Base-by-base conservation (phyloP, 2,113 vertebrate species). In the Herpetotheres cachinnans region DNA sequence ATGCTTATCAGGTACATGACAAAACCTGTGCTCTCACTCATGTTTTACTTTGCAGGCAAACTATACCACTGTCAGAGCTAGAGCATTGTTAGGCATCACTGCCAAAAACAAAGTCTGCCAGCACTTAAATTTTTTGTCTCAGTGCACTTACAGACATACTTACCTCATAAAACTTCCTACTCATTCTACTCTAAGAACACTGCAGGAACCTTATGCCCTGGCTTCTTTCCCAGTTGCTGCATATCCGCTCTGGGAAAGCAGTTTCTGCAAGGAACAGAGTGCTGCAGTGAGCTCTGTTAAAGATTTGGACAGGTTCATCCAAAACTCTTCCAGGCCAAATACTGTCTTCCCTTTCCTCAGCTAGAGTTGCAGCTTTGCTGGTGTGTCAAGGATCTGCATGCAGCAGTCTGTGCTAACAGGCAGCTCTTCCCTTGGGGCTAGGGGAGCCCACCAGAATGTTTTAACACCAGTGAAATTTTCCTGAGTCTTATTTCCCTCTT, bases 191-290 rank as follows among this genome's bases (percentile, higher is more conserved):
- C 38, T 58, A 93, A 80, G 63, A 90, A 19, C 40, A 69, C 66
- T 66, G 54, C 58, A 58, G 70, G 66, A 93, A 62, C 16, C 13
- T 87, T 74, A 55, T 82, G 21, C 13, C 34, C 61, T 92, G 93
- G 54, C 88, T 88, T 77, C 79, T 73, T 94, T 93, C 90, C 82
- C 82, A 86, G 78, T 55, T 94, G 58, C 66, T 93, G 66, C 30
- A 34, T 69, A 52, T 67, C 14, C 7, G 10, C 32, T 77, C 9
- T 62, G 52, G 18, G 19, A 88, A 80, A 85, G 22, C 18, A 90
- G 6, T 90, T 86, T 82, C 56, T 1, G 0, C 14, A 77, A 80
- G 26, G 40, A 88, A 21, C 13, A 94, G 46, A 93, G 36, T 69
- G 32, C 32, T 88, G 44, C 42, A 69, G 25, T 0, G 5, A 50